A percentile compares a stretch with the other conserved stretches of the same genome.
phyloP scores from a whole-genome alignment of 2,797 vertebrate species.

The Lepilemur ruficaudatus region DNA sequence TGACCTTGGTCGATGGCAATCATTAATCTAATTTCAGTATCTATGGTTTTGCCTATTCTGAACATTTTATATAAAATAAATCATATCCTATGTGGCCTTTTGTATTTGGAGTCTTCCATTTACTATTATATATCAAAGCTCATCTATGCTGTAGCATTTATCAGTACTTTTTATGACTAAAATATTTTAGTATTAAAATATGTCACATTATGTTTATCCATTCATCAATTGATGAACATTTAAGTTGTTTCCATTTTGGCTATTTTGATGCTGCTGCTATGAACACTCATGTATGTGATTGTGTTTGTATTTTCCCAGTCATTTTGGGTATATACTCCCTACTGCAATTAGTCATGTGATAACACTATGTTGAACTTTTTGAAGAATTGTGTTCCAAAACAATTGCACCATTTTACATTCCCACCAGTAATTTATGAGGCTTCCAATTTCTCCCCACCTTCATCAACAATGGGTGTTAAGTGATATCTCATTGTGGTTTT shows the following conservation, averaged over 20 bases:
- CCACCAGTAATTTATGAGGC: neutral
- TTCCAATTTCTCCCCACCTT: neutral
- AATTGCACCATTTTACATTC: neutral
- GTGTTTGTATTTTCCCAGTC: too few species aligned
- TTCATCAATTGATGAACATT: too few species aligned
- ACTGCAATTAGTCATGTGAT: neutral
- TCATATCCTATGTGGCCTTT: neutral
- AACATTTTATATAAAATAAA: neutral
- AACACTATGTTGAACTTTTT: neutral
- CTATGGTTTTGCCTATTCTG: neutral
- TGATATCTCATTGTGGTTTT: neutral
- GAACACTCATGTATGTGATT: too few species aligned
- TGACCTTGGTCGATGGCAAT: too few species aligned
- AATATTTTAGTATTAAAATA: too few species aligned
- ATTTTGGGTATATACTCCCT: neutral
- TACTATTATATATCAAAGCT: neutral
- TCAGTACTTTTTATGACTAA: too few species aligned
- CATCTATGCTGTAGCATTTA: too few species aligned
- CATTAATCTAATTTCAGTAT: too few species aligned
- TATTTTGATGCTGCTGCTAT: too few species aligned
- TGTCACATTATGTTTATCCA: too few species aligned
- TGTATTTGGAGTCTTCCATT: neutral
- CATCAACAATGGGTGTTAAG: neutral
- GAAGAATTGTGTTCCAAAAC: neutral
- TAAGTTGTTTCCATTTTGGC: too few species aligned